phyloP scores from a whole-genome alignment of 2,797 vertebrate genomes.

The Melopsittacus undulatus region DNA sequence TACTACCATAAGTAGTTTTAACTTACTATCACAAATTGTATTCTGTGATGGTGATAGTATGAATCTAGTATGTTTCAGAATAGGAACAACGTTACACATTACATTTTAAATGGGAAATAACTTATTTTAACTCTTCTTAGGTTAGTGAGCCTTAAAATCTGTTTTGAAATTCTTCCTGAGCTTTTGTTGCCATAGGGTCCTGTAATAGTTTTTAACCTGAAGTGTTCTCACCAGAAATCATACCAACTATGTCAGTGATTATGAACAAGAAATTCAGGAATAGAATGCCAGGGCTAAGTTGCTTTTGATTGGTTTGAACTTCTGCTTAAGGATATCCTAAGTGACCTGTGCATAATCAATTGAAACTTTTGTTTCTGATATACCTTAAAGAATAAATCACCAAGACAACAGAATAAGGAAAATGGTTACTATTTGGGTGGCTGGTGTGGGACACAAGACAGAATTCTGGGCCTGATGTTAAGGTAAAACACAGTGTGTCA shows the following conservation, averaged over 20 bases:
- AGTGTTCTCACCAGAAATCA: conserved; percentile 3
- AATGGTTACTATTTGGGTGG: not conserved
- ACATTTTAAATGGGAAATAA: not conserved
- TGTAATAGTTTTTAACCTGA: not conserved
- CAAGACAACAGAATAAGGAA: not conserved
- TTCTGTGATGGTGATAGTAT: not conserved
- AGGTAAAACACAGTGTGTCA: not conserved
- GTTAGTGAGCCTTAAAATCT: not conserved
- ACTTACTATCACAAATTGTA: not conserved
- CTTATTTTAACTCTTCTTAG: conserved; percentile 9
- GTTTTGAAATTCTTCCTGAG: not conserved
- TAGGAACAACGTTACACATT: not conserved
- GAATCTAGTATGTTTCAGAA: not conserved
- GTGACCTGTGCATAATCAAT: not conserved
- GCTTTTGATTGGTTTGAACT: not conserved
- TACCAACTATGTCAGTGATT: not conserved
- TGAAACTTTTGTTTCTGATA: not conserved
- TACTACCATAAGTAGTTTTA: not conserved
- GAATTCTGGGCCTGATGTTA: rapidly evolving
- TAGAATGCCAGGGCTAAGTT: not conserved
- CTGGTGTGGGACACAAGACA: not conserved
- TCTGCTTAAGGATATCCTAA: not conserved
- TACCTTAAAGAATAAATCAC: not conserved
- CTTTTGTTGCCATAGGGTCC: not conserved
- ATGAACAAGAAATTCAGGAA: not conserved